Conservation (phyloP, 1,140 invertebrate species). For the Littorina saxatilis region DNA sequence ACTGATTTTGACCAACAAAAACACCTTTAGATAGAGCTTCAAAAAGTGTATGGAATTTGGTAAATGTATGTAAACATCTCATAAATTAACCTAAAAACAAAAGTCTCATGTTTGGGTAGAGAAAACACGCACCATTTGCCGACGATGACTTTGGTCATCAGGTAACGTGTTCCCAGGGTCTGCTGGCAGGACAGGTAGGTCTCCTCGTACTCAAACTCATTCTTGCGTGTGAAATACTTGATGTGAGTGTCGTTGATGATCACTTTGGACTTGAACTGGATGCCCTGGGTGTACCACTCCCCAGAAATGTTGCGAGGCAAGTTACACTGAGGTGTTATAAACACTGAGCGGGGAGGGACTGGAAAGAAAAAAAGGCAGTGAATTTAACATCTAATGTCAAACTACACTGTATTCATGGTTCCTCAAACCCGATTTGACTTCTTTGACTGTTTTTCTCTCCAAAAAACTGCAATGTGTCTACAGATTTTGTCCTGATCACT, state of each 20-base stretch:
- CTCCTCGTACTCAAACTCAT: conserved; percentile 83
- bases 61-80: no score
- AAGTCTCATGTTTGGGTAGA: no score
- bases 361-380: no score
- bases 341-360: conserved; percentile 61
- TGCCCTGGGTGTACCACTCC: conserved; percentile 96
- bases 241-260: conserved; percentile 97
- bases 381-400: not conserved
- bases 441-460: not conserved
- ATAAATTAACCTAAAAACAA: no score
- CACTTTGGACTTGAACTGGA: conserved; percentile 86
- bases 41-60: no score
- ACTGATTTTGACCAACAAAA: no score
- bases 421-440: not conserved
- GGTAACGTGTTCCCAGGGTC: conserved; percentile 91
- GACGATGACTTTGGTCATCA: conserved; percentile 96
- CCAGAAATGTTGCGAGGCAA: conserved; percentile 95
- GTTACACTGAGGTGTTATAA: conserved; percentile 91
- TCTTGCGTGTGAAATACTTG: conserved; percentile 92
- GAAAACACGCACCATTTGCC: conserved; percentile 88
- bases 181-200: conserved; percentile 95
- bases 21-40: no score
- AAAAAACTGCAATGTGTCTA: not conserved
- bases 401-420: not conserved
- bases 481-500: no score